These are phyloP conservation scores for Drosophila merina DNA, from an alignment of 2,888 invertebrate genomes.

Conservation along the genomic window DNA sequence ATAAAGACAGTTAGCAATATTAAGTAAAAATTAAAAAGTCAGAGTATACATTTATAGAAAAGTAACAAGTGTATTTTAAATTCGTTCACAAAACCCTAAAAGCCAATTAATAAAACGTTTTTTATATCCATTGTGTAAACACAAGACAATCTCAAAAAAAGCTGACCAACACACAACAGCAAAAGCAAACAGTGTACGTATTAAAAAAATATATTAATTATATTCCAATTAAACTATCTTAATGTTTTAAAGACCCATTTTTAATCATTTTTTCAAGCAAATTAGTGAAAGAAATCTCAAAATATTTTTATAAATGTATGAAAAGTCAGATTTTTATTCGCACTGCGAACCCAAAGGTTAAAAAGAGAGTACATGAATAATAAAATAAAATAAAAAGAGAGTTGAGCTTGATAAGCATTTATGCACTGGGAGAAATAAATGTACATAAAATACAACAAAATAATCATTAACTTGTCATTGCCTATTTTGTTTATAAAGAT, in stretches of 20 bases:
- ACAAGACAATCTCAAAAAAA: slow-evolving; percentile 48
- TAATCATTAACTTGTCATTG: too few relatives aligned
- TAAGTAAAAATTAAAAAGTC: too few relatives aligned
- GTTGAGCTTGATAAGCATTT: slow-evolving; percentile 23
- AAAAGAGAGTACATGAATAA: slow-evolving; percentile 6
- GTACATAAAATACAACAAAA: not conserved
- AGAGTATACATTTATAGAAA: not conserved
- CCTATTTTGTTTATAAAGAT: too few relatives aligned
- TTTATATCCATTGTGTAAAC: slow-evolving; percentile 56
- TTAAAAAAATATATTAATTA: not conserved
- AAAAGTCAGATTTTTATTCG: slow-evolving; percentile 24
- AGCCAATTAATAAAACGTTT: slow-evolving; percentile 2
- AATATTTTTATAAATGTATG: slow-evolving; percentile 30
- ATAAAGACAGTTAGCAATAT: too few relatives aligned
- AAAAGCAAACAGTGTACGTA: not conserved
- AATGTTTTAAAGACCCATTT: not conserved
- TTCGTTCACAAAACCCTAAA: not conserved
- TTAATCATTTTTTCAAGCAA: slow-evolving; percentile 30
- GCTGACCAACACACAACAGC: slow-evolving; percentile 36
- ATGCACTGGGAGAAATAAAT: slow-evolving; percentile 8
- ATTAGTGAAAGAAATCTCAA: slow-evolving; percentile 52
- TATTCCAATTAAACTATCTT: not conserved
- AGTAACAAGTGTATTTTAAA: not conserved
- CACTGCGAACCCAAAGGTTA: slow-evolving; percentile 33
- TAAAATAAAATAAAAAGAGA: slow-evolving; percentile 3